Conservation (phyloP, 2,797 vertebrate genomes). For the Pempheris klunzingeri region DNA sequence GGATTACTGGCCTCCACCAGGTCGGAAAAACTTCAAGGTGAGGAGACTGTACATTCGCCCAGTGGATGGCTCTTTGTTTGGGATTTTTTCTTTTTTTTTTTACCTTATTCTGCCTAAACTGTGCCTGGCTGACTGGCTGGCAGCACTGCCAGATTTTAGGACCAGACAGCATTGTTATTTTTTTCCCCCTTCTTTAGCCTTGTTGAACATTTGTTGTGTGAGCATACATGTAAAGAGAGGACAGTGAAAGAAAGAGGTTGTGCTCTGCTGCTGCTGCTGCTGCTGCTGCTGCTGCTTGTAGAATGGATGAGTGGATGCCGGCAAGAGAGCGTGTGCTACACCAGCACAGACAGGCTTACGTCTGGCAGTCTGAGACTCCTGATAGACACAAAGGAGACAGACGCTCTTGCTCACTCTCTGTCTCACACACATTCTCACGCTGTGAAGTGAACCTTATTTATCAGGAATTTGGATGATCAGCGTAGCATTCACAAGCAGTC, state of each 20-base stretch:
- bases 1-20: constrained; percentile 82
- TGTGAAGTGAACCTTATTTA: constrained; percentile 36
- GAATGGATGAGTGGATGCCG: constrained; percentile 72
- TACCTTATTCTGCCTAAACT: constrained; percentile 28
- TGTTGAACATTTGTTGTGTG: constrained; percentile 28
- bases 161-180: constrained; percentile 11
- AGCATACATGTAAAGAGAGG: constrained; percentile 34
- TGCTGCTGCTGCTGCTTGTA: constrained; percentile 54
- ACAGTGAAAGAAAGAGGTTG: constrained; percentile 43
- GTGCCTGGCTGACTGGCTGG: constrained; percentile 17
- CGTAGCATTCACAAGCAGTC: constrained; percentile 25
- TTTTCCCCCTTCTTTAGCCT: constrained; percentile 6
- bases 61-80: constrained; percentile 56
- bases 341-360: constrained; percentile 73
- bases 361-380: constrained; percentile 81
- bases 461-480: constrained; percentile 36
- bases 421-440: constrained; percentile 34
- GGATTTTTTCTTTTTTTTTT: constrained; percentile 3
- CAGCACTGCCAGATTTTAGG: constrained; percentile 29
- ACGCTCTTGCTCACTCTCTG: constrained; percentile 54
- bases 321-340: constrained; percentile 68
- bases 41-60: constrained; percentile 61
- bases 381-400: constrained; percentile 84
- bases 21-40: constrained; percentile 75
- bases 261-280: constrained; percentile 41